A percentile compares a stretch with the other conserved stretches of the same genome.
Conservation (phyloP, 35 echinoderm and acorn worm genomes). For the Strongylocentrotus purpuratus region DNA sequence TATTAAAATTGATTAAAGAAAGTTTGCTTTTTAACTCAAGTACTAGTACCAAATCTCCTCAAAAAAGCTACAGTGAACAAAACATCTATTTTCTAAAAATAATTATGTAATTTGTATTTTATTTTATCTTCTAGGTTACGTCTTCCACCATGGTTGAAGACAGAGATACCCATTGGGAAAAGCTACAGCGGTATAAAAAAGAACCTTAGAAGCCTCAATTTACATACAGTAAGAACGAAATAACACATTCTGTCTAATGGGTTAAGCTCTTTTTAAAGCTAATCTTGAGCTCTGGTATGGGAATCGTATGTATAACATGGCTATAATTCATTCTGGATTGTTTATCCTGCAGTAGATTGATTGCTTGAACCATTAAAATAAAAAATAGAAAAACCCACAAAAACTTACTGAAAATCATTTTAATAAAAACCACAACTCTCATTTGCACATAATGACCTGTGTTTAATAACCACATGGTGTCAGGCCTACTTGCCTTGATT, state of each 20-base stretch:
- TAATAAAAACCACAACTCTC: no score
- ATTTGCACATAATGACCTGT: no score
- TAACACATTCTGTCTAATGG: no score
- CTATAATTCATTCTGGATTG: no score
- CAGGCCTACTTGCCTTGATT: no score
- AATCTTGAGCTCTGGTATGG: background rate
- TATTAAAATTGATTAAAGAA: no score
- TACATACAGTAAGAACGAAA: conserved; percentile 78
- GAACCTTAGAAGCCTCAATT: conserved; percentile 80
- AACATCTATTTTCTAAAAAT: background rate
- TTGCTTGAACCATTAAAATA: no score
- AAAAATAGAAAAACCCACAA: background rate
- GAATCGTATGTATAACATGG: no score
- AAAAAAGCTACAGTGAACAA: background rate
- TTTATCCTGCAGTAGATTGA: no score
- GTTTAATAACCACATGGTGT: no score
- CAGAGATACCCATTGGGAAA: conserved; percentile 95
- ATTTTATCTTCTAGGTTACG: conserved; percentile 67
- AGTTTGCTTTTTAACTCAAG: no score
- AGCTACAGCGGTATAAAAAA: conserved; percentile 84
- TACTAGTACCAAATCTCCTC: background rate
- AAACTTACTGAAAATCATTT: background rate
- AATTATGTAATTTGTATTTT: background rate
- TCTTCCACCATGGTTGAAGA: conserved; percentile 98
- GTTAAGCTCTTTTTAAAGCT: background rate